A percentile compares a stretch with the other conserved stretches of the same genome.
Evolutionary conservation across 2,888 invertebrate genomes (phyloP).

Genomic region (Diadegma fenestrale): DNA sequence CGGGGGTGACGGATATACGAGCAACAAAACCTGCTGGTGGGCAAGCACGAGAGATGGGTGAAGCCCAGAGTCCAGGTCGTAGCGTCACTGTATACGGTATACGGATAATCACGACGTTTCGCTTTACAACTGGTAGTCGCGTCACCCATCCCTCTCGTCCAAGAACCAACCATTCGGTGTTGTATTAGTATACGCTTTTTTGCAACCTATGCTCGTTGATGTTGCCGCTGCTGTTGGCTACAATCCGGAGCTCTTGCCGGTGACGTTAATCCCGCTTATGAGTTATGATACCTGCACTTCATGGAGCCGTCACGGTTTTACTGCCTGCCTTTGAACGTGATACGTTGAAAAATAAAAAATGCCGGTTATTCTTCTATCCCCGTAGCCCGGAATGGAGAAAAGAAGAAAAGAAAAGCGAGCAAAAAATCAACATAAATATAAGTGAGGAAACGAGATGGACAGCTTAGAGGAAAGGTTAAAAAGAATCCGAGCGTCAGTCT

Average conservation of each 20-base stretch:
- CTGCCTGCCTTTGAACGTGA: slow-evolving; percentile 62
- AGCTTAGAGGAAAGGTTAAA: slow-evolving; percentile 49
- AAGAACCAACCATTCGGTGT: slow-evolving; percentile 21
- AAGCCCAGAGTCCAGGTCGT: not conserved
- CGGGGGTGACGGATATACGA: not conserved
- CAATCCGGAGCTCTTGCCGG: slow-evolving; percentile 59
- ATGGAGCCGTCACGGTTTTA: slow-evolving; percentile 69
- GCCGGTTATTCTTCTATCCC: slow-evolving; percentile 4
- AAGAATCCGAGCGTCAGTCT: slow-evolving; percentile 47
- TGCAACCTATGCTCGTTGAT: slow-evolving; percentile 32
- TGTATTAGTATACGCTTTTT: slow-evolving; percentile 36
- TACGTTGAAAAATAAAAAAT: slow-evolving; percentile 57
- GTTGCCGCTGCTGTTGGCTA: slow-evolving; percentile 35
- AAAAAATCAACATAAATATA: slow-evolving; percentile 11
- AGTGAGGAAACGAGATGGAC: slow-evolving; percentile 46
- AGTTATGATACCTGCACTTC: slow-evolving; percentile 75
- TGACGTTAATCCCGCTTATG: slow-evolving; percentile 81
- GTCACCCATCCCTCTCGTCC: slow-evolving; percentile 21
- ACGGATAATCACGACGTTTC: slow-evolving; percentile 40
- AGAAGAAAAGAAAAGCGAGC: slow-evolving; percentile 1
- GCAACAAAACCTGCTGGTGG: not conserved
- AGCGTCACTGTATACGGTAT: slow-evolving; percentile 25
- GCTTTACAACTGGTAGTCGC: slow-evolving; percentile 52
- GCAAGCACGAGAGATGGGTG: not conserved
- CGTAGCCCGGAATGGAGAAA: not conserved